These are phyloP conservation scores for Percopsis transmontana DNA, from an alignment of 2,113 vertebrate species.

Conservation along the genomic window DNA sequence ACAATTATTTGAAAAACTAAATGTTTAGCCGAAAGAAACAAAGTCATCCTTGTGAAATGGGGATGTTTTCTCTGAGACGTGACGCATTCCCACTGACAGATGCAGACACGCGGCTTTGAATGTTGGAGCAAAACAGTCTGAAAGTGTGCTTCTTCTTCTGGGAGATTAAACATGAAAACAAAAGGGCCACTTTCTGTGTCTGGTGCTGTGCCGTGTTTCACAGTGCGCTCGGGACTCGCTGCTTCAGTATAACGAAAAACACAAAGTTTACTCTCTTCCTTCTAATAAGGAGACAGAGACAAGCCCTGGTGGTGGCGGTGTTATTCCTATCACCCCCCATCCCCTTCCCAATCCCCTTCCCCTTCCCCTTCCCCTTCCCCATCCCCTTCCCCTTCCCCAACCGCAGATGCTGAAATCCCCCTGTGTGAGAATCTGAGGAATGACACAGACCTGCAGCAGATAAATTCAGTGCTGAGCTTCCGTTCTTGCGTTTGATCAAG, in stretches of 20 bases:
- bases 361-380: not conserved
- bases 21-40: not conserved
- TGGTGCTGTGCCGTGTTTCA: slow-evolving; percentile 45
- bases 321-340: slow-evolving; percentile 21
- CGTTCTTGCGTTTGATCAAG: slow-evolving; percentile 51
- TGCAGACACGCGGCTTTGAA: slow-evolving; percentile 46
- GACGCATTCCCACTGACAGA: slow-evolving; percentile 32
- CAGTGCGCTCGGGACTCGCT: slow-evolving; percentile 49
- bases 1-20: not conserved
- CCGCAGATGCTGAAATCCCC: slow-evolving; percentile 62
- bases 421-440: slow-evolving; percentile 57
- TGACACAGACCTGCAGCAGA: slow-evolving; percentile 41
- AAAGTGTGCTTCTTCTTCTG: slow-evolving; percentile 51
- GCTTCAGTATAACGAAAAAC: slow-evolving; percentile 52
- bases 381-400: not conserved
- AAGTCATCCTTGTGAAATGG: slow-evolving; percentile 19
- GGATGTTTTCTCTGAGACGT: slow-evolving; percentile 26
- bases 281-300: slow-evolving; percentile 56
- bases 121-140: slow-evolving; percentile 46
- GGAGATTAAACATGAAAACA: slow-evolving; percentile 52
- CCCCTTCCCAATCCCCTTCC: not conserved
- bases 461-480: slow-evolving; percentile 57
- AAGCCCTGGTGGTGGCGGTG: slow-evolving; percentile 36
- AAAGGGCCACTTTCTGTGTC: slow-evolving; percentile 35
- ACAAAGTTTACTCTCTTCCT: slow-evolving; percentile 47